Percentiles rank a stretch among this genome's conserved stretches.
Conservation (phyloP, 1,140 invertebrate genomes). For the Diabrotica virgifera region DNA sequence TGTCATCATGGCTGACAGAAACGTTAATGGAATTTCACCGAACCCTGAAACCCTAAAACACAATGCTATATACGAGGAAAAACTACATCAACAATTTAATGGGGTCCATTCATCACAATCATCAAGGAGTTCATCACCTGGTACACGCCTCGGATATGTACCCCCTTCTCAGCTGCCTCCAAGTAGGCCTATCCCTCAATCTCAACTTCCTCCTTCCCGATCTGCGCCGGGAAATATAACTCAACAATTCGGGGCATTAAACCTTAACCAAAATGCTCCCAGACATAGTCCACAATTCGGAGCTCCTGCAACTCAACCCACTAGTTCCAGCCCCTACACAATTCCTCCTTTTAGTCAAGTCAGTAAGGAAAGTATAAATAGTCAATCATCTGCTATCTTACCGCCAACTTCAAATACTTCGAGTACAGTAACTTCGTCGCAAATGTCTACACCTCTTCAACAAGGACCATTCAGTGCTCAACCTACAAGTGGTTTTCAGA, state of each 20-base stretch:
- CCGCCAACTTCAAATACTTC: background rate
- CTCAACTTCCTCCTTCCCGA: slow-evolving; percentile 39
- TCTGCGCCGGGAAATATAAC: slow-evolving; percentile 26
- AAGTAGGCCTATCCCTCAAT: slow-evolving; percentile 32
- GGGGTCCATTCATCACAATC: slow-evolving; percentile 42
- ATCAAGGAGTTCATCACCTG: slow-evolving; percentile 44
- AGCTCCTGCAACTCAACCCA: slow-evolving; percentile 17
- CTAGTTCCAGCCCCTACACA: background rate
- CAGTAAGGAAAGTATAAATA: background rate
- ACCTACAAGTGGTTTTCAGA: background rate
- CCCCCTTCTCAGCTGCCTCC: slow-evolving; percentile 42
- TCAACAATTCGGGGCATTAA: slow-evolving; percentile 33
- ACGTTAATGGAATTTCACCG: slow-evolving; percentile 37
- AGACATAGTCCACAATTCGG: slow-evolving; percentile 22
- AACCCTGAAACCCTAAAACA: slow-evolving; percentile 25
- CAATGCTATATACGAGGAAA: slow-evolving; percentile 8
- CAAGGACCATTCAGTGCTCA: background rate
- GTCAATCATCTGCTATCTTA: background rate
- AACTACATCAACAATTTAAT: slow-evolving; percentile 35
- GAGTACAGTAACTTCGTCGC: background rate
- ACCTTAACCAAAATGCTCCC: slow-evolving; percentile 25
- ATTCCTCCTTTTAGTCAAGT: no score
- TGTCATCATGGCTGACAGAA: slow-evolving; percentile 25
- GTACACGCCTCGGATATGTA: slow-evolving; percentile 30
- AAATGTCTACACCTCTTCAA: background rate